Evolutionary conservation across 2,797 vertebrate species (phyloP).

Genomic region (Pseudomugil tenellus): DNA sequence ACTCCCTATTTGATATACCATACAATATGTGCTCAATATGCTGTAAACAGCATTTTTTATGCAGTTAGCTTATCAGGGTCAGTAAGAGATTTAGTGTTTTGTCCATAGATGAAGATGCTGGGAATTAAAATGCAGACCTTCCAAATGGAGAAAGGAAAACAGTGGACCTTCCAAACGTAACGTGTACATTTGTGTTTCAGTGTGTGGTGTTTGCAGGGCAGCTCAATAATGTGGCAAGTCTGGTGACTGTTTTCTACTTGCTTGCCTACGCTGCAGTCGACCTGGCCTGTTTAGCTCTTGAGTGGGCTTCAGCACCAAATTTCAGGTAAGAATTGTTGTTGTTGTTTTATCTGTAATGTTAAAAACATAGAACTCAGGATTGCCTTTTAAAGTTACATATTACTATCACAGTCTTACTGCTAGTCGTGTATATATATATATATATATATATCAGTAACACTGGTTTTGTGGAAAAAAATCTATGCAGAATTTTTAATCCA

Average conservation of each 20-base stretch:
- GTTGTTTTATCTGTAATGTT: not conserved
- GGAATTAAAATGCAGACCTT: not conserved
- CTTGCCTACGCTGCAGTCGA: slow-evolving; percentile 91
- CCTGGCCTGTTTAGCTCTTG: slow-evolving; percentile 90
- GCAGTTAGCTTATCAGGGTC: not conserved
- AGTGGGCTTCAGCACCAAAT: slow-evolving; percentile 94
- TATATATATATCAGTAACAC: not conserved
- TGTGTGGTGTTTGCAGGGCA: slow-evolving; percentile 90
- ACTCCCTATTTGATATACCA: not conserved
- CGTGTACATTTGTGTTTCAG: slow-evolving; percentile 63
- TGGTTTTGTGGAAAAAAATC: not conserved
- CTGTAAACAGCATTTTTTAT: not conserved
- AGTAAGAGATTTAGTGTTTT: not conserved
- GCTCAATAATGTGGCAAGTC: slow-evolving; percentile 87
- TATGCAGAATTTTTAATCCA: not conserved
- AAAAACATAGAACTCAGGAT: not conserved
- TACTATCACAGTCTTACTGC: no score
- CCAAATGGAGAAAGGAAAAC: not conserved
- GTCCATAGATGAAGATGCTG: not conserved
- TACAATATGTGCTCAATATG: no score
- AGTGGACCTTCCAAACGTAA: not conserved
- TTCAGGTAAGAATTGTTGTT: slow-evolving; percentile 82
- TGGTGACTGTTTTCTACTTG: slow-evolving; percentile 93
- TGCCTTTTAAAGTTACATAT: not conserved
- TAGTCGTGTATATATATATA: no score